These are phyloP conservation scores for Laticauda colubrina DNA, from an alignment of 2,113 vertebrate species.

Conservation along the genomic window DNA sequence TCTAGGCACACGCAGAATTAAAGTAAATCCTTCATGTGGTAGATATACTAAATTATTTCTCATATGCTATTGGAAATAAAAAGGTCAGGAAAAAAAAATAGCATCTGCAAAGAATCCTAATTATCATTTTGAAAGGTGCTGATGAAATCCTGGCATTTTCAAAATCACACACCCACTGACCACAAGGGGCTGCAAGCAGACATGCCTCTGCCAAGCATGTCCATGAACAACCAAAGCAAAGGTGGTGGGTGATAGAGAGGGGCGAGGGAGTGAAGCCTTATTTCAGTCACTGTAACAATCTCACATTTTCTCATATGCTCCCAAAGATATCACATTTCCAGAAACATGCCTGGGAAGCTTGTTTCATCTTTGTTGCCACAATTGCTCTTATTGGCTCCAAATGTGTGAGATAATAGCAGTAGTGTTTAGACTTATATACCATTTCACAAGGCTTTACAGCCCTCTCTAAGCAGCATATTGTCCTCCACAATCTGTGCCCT, in stretches of 20 bases:
- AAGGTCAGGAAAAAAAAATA: background rate
- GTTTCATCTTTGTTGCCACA: background rate
- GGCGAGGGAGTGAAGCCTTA: background rate
- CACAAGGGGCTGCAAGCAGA: background rate
- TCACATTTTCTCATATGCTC: background rate
- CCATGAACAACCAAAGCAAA: background rate
- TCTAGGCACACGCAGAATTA: background rate
- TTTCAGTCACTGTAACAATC: background rate
- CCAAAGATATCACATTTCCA: background rate
- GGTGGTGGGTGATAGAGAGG: background rate
- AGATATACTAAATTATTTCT: background rate
- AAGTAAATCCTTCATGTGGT: background rate
- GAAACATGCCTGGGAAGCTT: background rate
- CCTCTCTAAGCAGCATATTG: background rate
- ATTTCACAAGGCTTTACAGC: background rate
- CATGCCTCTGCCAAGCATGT: background rate
- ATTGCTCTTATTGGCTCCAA: background rate
- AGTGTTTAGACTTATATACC: too few relatives aligned
- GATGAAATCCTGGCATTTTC: background rate
- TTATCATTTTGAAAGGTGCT: background rate
- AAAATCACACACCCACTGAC: background rate
- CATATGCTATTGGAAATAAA: background rate
- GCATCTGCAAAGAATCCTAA: background rate
- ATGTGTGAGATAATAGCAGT: background rate
- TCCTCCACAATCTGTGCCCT: background rate